Evolutionary conservation across 2,888 invertebrate species (phyloP), one percentile per base, ranked within the genome.

Genomic region (Boloria selene): DNA sequence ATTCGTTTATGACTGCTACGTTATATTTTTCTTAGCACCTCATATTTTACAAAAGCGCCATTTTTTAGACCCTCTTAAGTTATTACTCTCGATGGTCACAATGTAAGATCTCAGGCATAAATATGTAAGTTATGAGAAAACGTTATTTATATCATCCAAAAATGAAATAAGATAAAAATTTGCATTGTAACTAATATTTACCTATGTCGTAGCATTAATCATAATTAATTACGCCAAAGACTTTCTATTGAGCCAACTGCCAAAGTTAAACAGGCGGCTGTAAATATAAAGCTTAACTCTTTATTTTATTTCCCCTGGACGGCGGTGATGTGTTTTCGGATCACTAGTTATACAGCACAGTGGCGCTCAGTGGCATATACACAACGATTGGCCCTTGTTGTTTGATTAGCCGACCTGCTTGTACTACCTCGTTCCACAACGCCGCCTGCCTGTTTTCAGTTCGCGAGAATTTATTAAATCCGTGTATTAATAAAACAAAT

Each of bases 341-440:
- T 79, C 77, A 79, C 74, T 77, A 70, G 76, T 62, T 73, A 71
- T 69, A 56, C 67, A 69, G 67, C 72, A 61, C 68, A 69, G 70
- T 18, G 73, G 70, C 66, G 74, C 70, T 75, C 79, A 76, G 75
- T 72, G 77, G 77, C 78, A 77, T 77, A 79, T 80, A 78, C 76
- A 69, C 79, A 81, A 77, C 79, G 79, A 83, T 85, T 85, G 85
- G 77, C 75, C 78, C 79, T 75, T 83, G 86, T 83, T 87, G 83
- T 88, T 88, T 88, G 88, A 88, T 88, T 83, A 75, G 77, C 74
- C 82, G 83, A 79, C 82, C 85, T 84, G 83, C 78, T 79, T 71
- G 70, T 72, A 64, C 72, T 75, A 73, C 77, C 73, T 74, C 75
- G 75, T 83, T 85, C 76, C 82, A 73, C 81, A 79, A 79, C 79